Base-by-base conservation (phyloP, 2,888 invertebrate genomes). In the Drosophila atripex region DNA sequence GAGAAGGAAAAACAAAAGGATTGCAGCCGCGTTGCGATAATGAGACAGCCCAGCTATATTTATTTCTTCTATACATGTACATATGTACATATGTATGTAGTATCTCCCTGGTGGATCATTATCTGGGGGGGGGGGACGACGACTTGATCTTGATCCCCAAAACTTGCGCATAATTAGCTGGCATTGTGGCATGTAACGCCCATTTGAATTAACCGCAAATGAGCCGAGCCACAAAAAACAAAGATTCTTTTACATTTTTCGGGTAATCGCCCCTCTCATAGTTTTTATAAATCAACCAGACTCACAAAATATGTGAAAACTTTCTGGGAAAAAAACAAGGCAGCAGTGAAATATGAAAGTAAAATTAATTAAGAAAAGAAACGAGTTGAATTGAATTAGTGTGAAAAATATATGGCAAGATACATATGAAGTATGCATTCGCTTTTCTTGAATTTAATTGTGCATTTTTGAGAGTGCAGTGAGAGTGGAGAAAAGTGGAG, bases 111-210 rank as follows among this genome's bases (percentile, higher is more conserved):
- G 25, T 38, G 49, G 49, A 69, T 53, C 58, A 45, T 53, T 50
- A 53, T 46, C 47, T 51, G 21, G 68, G 51, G 23, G 71, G 83
- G 32, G 32, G n/a, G n/a, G n/a, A n/a, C n/a, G n/a, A n/a, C n/a
- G n/a, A n/a, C n/a, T n/a, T n/a, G n/a, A n/a, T n/a, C 83, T 79
- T 82, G 79, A 79, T 82, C 75, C 80, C 11, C 78, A 80, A 85
- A 82, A 85, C 77, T 78, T 75, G 65, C 73, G 73, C 82, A 80
- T 82, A 80, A 80, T 80, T 80, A 77, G 80, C 77, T 70, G 73
- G 64, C 85, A 82, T 82, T 80, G 85, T 85, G 73, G 75, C 70
- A 56, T 45, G 59, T 46, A 12, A 54, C 47, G 51, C 7, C 45
- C 30, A 54, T 50, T 70, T 54, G 55, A 54, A 66, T 55, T 66